Evolutionary conservation across 2,888 invertebrate genomes (phyloP).

Genomic region (Dryococelus australis): DNA sequence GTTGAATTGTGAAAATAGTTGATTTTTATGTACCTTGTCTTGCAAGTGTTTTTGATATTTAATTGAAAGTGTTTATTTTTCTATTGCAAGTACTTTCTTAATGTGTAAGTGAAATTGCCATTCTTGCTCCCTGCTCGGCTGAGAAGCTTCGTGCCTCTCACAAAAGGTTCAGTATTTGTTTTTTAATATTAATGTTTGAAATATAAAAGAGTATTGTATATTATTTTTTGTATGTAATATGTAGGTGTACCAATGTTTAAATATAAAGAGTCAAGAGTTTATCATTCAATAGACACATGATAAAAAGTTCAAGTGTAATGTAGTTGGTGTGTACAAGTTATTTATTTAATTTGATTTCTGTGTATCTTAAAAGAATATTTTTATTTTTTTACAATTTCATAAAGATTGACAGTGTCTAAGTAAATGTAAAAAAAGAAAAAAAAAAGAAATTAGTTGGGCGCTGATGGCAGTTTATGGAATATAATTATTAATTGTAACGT

Average conservation of each 20-base stretch:
- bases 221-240: constrained; percentile 47
- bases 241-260: constrained; percentile 46
- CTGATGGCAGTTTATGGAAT: constrained; percentile 34
- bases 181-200: constrained; percentile 46
- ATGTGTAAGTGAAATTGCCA: constrained; percentile 46
- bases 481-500: constrained; percentile 27
- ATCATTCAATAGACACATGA: constrained; percentile 35
- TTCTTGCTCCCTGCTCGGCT: constrained; percentile 47
- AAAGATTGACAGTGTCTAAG: constrained; percentile 36
- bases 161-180: constrained; percentile 49
- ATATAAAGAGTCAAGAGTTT: constrained; percentile 42
- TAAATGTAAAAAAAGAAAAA: constrained; percentile 35
- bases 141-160: constrained; percentile 48
- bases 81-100: constrained; percentile 40
- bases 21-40: not conserved
- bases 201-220: constrained; percentile 43
- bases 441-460: constrained; percentile 31
- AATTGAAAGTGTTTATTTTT: constrained; percentile 29
- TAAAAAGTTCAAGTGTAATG: constrained; percentile 22
- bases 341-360: constrained; percentile 45
- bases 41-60: constrained; percentile 22
- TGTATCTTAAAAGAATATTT: constrained; percentile 44
- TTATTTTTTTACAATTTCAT: constrained; percentile 47
- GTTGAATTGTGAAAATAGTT: constrained; percentile 16
- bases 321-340: constrained; percentile 44